These are phyloP conservation scores for Hormiphora californensis DNA, from an alignment of 37 sponge, comb jelly and placozoan species.

Conservation along the genomic window DNA sequence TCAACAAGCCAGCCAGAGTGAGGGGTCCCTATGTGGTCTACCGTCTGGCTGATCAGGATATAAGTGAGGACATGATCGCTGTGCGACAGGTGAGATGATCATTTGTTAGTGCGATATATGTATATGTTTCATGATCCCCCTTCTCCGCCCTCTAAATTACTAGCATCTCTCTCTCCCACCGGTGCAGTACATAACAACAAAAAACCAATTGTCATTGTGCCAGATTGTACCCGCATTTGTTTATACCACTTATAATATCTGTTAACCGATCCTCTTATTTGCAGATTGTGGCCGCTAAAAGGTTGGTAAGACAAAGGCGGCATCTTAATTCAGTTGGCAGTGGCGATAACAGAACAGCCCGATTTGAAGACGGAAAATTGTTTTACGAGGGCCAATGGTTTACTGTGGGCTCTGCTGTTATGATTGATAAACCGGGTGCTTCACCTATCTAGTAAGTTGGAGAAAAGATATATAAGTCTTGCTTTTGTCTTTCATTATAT, in stretches of 20 bases:
- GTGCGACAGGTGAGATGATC: neutral
- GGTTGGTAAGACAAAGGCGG: too few relatives aligned
- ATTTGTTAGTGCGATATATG: too few relatives aligned
- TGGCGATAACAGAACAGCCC: neutral
- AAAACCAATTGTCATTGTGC: too few relatives aligned
- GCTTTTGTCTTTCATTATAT: neutral
- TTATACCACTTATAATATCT: too few relatives aligned
- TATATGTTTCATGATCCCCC: too few relatives aligned
- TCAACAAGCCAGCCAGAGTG: neutral
- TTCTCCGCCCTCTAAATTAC: too few relatives aligned
- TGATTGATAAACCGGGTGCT: neutral
- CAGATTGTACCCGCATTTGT: too few relatives aligned
- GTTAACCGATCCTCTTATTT: too few relatives aligned
- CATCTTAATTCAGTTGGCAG: conserved; percentile 35
- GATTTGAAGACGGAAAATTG: conserved; percentile 34
- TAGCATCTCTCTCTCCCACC: too few relatives aligned
- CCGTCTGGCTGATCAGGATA: conserved; percentile 12
- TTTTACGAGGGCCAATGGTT: conserved; percentile 45
- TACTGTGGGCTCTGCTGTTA: neutral
- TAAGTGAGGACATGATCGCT: neutral
- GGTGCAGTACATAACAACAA: too few relatives aligned
- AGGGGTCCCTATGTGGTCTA: conserved; percentile 38
- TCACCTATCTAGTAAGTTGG: conserved; percentile 9
- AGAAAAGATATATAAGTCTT: neutral
- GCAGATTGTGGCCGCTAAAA: too few relatives aligned